These are phyloP conservation scores for Calosoma granatense DNA, from an alignment of 1,140 invertebrate species.

Conservation along the genomic window DNA sequence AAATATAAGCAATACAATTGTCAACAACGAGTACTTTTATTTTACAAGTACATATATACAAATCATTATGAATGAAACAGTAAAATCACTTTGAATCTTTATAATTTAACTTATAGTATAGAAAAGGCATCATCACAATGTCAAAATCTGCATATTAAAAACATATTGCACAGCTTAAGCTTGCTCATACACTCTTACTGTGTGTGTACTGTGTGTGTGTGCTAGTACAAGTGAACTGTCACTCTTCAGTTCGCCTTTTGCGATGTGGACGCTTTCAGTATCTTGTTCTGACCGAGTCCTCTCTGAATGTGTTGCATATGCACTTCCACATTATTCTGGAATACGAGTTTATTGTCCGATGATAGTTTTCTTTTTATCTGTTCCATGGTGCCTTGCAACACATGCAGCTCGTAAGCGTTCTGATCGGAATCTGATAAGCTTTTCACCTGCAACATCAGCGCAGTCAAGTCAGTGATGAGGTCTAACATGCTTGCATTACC, in stretches of 20 bases:
- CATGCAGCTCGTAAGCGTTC: slow-evolving; percentile 85
- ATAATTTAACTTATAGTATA: slow-evolving; percentile 1
- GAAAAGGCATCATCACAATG: not conserved
- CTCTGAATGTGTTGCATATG: slow-evolving; percentile 88
- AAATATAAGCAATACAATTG: slow-evolving; percentile 1
- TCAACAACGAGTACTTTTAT: slow-evolving; percentile 4
- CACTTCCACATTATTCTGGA: slow-evolving; percentile 84
- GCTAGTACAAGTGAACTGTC: too few species aligned
- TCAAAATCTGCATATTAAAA: not conserved
- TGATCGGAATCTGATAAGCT: slow-evolving; percentile 81
- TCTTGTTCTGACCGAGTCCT: slow-evolving; percentile 48
- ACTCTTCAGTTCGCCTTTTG: not conserved
- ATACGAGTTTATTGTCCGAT: slow-evolving; percentile 66
- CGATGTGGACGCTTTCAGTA: not conserved
- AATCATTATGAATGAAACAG: not conserved
- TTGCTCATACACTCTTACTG: too few species aligned
- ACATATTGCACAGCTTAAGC: slow-evolving; percentile 2
- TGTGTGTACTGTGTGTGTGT: too few species aligned
- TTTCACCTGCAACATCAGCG: slow-evolving; percentile 87
- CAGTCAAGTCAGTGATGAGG: slow-evolving; percentile 79
- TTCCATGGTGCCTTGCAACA: slow-evolving; percentile 83
- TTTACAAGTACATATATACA: slow-evolving; percentile 6
- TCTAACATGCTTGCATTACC: slow-evolving; percentile 55
- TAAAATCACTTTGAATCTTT: not conserved
- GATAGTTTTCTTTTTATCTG: slow-evolving; percentile 75